Conservation (phyloP, 2,888 invertebrate genomes). For the Caenorhabditis sp. region DNA sequence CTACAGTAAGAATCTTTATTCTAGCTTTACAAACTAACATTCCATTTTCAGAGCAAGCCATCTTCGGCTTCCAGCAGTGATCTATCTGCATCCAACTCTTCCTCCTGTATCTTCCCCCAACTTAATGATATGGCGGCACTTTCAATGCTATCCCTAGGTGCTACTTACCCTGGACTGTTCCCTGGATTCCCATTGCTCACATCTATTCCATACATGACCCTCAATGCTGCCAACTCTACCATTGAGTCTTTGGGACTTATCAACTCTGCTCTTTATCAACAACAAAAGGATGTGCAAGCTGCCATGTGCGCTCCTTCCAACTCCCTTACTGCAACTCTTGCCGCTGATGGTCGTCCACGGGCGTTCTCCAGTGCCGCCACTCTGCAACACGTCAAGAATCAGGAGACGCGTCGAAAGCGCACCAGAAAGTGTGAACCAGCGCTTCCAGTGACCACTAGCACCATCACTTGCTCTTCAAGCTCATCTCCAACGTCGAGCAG, state of each 20-base stretch:
- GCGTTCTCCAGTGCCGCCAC: conserved; percentile 73
- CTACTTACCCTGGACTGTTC: conserved; percentile 50
- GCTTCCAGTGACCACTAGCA: conserved; percentile 41
- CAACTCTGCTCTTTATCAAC: conserved; percentile 60
- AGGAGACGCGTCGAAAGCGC: conserved; percentile 64
- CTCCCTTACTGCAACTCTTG: conserved; percentile 36
- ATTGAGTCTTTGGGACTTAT: conserved; percentile 65
- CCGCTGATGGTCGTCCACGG: conserved; percentile 66
- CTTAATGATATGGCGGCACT: conserved; percentile 58
- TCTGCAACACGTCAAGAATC: conserved; percentile 61
- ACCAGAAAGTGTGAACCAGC: conserved; percentile 44
- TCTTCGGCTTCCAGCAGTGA: conserved; percentile 51
- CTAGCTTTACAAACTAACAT: not conserved
- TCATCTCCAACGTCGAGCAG: conserved; percentile 35
- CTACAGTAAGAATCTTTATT: conserved; percentile 23
- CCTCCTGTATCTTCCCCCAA: conserved; percentile 63
- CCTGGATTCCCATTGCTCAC: conserved; percentile 49
- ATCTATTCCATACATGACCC: conserved; percentile 47
- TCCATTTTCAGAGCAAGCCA: conserved; percentile 45
- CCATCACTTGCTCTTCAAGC: conserved; percentile 45
- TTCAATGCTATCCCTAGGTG: conserved; percentile 60
- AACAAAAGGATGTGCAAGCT: conserved; percentile 57
- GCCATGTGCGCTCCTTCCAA: conserved; percentile 35
- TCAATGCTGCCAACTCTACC: conserved; percentile 56
- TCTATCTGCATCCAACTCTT: conserved; percentile 49